These are phyloP conservation scores for Calonectris borealis DNA, from an alignment of 2,113 vertebrate species.

Conservation along the genomic window DNA sequence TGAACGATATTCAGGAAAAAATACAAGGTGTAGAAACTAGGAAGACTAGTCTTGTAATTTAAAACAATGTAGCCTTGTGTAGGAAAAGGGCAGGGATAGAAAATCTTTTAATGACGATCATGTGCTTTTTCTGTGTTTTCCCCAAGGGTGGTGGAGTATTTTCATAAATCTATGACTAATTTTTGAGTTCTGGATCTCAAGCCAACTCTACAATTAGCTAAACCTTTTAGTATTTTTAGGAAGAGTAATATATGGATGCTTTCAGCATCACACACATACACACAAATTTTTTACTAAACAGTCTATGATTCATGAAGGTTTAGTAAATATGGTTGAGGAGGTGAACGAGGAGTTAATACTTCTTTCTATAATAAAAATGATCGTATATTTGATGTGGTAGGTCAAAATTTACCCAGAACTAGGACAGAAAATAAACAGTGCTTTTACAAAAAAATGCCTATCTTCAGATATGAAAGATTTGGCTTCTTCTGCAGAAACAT, in stretches of 20 bases:
- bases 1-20: background rate
- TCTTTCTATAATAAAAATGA: background rate
- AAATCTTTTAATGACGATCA: background rate
- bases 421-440: background rate
- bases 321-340: background rate
- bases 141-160: background rate
- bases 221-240: conserved; percentile 11
- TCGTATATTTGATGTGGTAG: background rate
- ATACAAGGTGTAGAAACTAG: background rate
- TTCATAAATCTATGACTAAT: conserved; percentile 22
- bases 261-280: background rate
- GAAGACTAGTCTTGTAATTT: background rate
- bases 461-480: background rate
- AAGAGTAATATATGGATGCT: background rate
- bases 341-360: background rate
- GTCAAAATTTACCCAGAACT: background rate
- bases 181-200: background rate
- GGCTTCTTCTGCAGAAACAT: background rate
- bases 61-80: background rate
- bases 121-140: conserved; percentile 20
- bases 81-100: background rate
- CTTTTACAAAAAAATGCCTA: background rate
- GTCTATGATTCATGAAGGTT: background rate
- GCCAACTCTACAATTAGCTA: conserved; percentile 1
- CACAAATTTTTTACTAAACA: background rate